A percentile compares a stretch with the other conserved stretches of the same genome.
Evolutionary conservation across 1,140 invertebrate species (phyloP).

Genomic region (Lerema accius): DNA sequence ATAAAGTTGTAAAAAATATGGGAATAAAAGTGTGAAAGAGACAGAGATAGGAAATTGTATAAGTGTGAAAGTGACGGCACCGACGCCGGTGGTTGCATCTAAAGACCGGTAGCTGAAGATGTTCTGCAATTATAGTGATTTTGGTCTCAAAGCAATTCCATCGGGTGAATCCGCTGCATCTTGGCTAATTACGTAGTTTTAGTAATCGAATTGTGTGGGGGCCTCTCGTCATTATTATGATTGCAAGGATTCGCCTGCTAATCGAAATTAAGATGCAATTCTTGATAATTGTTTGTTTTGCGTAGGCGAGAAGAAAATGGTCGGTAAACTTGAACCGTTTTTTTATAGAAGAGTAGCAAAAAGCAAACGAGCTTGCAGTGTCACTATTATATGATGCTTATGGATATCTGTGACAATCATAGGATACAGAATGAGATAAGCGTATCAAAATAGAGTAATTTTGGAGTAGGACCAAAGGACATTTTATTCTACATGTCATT

Average conservation of each 20-base stretch:
- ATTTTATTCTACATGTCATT: no score
- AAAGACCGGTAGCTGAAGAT: slow-evolving; percentile 61
- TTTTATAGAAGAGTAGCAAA: no score
- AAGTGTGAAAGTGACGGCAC: slow-evolving; percentile 54
- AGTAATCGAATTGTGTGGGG: slow-evolving; percentile 69
- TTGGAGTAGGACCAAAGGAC: no score
- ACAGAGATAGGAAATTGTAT: slow-evolving; percentile 32
- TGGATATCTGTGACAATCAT: no score
- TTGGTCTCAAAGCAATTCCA: slow-evolving; percentile 53
- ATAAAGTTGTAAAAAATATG: slow-evolving; percentile 29
- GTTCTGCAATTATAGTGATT: slow-evolving; percentile 67
- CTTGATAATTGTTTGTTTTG: slow-evolving; percentile 33
- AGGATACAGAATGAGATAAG: no score
- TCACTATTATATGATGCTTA: no score
- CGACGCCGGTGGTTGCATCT: slow-evolving; percentile 47
- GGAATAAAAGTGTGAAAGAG: slow-evolving; percentile 41
- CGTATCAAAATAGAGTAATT: no score
- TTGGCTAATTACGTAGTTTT: slow-evolving; percentile 63
- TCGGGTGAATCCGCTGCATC: slow-evolving; percentile 51
- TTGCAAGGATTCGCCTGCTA: slow-evolving; percentile 57
- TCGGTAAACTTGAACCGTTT: no score
- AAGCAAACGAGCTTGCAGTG: no score
- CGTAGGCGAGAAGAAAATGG: not conserved
- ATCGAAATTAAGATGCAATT: slow-evolving; percentile 54
- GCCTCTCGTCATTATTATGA: slow-evolving; percentile 60